Conservation (phyloP, 2,888 invertebrate species). For the Saturnia pavonia region DNA sequence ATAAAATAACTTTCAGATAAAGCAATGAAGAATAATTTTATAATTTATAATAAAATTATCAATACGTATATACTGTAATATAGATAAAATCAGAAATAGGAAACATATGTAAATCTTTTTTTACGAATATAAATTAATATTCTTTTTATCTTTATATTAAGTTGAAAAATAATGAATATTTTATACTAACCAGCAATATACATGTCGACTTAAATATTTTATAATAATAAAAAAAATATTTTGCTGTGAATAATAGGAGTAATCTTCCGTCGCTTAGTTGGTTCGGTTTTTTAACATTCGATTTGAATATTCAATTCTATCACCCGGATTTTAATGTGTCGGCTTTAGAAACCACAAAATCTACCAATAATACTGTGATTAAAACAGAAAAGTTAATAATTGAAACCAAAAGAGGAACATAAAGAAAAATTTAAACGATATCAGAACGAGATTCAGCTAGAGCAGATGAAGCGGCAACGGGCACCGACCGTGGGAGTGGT, state of each 20-base stretch:
- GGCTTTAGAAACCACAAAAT: not conserved
- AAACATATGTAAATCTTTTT: too few relatives aligned
- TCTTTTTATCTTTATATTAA: too few relatives aligned
- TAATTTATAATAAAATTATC: too few relatives aligned
- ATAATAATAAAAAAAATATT: too few relatives aligned
- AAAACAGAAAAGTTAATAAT: constrained; percentile 26
- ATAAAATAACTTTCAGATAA: not conserved
- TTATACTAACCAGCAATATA: too few relatives aligned
- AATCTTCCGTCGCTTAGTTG: not conserved
- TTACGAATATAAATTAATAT: too few relatives aligned
- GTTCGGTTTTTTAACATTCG: not conserved
- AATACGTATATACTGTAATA: too few relatives aligned
- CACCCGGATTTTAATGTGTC: not conserved
- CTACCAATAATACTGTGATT: constrained; percentile 8
- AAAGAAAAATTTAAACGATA: constrained; percentile 70
- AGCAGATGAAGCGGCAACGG: constrained; percentile 67
- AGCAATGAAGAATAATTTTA: too few relatives aligned
- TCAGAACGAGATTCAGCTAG: constrained; percentile 69
- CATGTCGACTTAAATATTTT: too few relatives aligned
- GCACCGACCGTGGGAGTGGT: constrained; percentile 81
- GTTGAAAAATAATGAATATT: too few relatives aligned
- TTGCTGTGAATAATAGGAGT: too few relatives aligned
- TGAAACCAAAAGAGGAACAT: constrained; percentile 40
- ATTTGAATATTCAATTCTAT: not conserved
- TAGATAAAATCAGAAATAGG: too few relatives aligned